Conservation (phyloP, 1,140 invertebrate genomes). For the Pectinophora gossypiella region DNA sequence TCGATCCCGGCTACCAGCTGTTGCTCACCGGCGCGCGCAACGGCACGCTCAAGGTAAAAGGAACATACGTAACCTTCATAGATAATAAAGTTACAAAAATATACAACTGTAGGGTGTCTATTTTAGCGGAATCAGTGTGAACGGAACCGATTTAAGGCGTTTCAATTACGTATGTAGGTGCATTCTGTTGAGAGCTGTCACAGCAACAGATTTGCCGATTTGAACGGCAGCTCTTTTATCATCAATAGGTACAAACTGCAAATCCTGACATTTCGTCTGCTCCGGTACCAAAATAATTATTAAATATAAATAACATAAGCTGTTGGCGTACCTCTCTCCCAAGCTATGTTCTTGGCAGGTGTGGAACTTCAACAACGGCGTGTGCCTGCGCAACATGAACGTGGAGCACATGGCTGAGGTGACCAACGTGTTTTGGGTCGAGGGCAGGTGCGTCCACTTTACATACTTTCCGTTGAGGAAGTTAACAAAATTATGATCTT, state of each 20-base stretch:
- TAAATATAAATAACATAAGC: no score
- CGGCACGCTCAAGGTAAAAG: slow-evolving; percentile 76
- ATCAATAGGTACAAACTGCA: no score
- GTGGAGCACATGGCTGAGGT: slow-evolving; percentile 78
- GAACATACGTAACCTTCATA: background rate
- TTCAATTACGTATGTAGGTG: no score
- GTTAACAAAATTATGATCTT: no score
- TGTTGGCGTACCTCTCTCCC: background rate
- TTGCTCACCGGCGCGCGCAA: slow-evolving; percentile 83
- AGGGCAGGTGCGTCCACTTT: slow-evolving; percentile 50
- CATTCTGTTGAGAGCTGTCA: no score
- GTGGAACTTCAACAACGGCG: slow-evolving; percentile 88
- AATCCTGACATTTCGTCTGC: no score
- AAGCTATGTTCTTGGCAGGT: slow-evolving; percentile 62
- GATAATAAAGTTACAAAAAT: background rate
- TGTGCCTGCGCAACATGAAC: slow-evolving; percentile 79
- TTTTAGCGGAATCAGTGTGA: no score
- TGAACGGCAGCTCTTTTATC: no score
- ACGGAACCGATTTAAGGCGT: no score
- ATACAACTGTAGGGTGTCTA: background rate
- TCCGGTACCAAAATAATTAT: no score
- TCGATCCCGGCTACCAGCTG: slow-evolving; percentile 81
- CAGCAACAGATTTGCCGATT: no score
- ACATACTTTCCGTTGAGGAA: no score
- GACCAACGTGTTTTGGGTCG: slow-evolving; percentile 77